phyloP scores from a whole-genome alignment of 2,797 vertebrate genomes.

The Sardinella longiceps region DNA sequence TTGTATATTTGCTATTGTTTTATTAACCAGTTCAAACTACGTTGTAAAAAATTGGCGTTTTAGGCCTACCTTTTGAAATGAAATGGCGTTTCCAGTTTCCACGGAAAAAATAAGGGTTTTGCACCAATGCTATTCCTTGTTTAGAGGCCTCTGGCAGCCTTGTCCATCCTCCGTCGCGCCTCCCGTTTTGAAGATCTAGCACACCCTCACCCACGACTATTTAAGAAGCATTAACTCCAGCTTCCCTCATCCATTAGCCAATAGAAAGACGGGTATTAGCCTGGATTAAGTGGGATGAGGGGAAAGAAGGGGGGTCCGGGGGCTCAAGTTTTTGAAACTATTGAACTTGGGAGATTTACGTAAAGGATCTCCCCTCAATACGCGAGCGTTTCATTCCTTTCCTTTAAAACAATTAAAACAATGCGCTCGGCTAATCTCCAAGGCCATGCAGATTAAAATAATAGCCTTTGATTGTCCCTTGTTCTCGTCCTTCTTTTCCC shows the following conservation, averaged over 20 bases:
- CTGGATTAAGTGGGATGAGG: slow-evolving; percentile 81
- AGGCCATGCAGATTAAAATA: slow-evolving; percentile 79
- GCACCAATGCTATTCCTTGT: neutral
- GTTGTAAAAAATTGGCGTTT: neutral
- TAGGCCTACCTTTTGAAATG: neutral
- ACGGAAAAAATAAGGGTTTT: neutral
- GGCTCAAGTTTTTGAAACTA: slow-evolving; percentile 81
- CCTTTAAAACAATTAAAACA: slow-evolving; percentile 85
- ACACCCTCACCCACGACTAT: slow-evolving; percentile 74
- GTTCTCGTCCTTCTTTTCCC: slow-evolving; percentile 64
- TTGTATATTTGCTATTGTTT: neutral
- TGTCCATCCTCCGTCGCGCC: slow-evolving; percentile 7
- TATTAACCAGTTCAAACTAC: neutral
- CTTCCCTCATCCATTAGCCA: slow-evolving; percentile 80
- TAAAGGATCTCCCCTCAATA: slow-evolving; percentile 72
- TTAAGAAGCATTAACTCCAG: slow-evolving; percentile 81
- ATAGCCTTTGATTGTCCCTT: slow-evolving; percentile 77
- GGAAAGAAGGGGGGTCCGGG: slow-evolving; percentile 67
- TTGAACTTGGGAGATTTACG: slow-evolving; percentile 84
- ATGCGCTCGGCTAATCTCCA: slow-evolving; percentile 80
- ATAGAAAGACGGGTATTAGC: slow-evolving; percentile 82
- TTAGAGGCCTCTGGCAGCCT: neutral
- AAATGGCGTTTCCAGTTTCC: neutral
- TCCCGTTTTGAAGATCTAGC: slow-evolving; percentile 60
- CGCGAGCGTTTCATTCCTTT: slow-evolving; percentile 73